Base-by-base conservation (phyloP, 1,140 invertebrate species). In the Nymphalis io region DNA sequence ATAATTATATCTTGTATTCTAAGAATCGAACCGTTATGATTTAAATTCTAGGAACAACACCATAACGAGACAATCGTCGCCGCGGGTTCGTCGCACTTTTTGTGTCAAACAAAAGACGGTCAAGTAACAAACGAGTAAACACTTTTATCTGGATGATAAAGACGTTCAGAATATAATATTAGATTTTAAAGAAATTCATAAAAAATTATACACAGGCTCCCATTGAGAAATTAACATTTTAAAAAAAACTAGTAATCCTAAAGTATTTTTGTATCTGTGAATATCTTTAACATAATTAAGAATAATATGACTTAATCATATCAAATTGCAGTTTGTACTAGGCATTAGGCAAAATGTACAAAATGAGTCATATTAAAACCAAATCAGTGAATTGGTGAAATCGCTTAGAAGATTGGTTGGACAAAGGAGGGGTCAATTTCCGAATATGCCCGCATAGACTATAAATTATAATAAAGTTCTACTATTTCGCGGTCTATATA, bases 341-440 rank as follows among this genome's bases (percentile, higher is more conserved):
- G 6, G 27, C n/a, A n/a, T n/a, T 33, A 33, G 27, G 5, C 27
- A 33, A 33, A 11, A 51, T 51, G 10, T 51, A 20, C 16, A 20
- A 51, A 51, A 51, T 51, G 27, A 8, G 27, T 51, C 15, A 51
- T 51, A n/a, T 11, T 15, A 16, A 16, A 51, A 51, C 15, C 15
- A 18, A 48, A 48, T 48, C 44, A 51, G 16, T 51, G 51, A 55
- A 13, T 42, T 57, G 55, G 33, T 59, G 60, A 55, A 27, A 12
- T 55, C 21, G 40, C 40, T n/a, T 23, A 55, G 21, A 55, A 13
- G 51, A 55, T 27, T 33, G 21, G 21, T 55, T 74, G 78, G 73
- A 69, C 69, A 75, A 74, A 73, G 75, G 67, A 67, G 68, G 75
- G 81, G 74, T 83, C 77, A 81, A 83, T 81, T 86, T 78, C 74